Evolutionary conservation across 2,797 vertebrate genomes (phyloP), one percentile per base, ranked within the genome.

Genomic region (Notolabrus celidotus): DNA sequence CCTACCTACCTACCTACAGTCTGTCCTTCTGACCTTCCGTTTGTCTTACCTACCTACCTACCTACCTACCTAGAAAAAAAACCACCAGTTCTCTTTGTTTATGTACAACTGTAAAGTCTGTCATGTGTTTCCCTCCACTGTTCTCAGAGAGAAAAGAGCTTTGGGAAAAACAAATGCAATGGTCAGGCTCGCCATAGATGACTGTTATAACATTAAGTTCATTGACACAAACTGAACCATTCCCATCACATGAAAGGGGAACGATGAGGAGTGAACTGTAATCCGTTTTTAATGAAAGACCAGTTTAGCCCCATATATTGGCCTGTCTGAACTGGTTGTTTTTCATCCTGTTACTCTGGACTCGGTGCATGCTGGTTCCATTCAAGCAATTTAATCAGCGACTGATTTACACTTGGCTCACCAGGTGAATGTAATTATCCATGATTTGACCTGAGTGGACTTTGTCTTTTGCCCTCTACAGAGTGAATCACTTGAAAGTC

Each of bases 351-450:
- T 68, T 64, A 20, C 50, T 63, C 27, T n/a, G 41, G 41, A 67
- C 46, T 68, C 33, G 11, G 34, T 51, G 54, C 42, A 14, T 22
- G 75, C 38, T 60, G 63, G 43, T 51, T 74, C 67, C 46, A 67
- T 63, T 78, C 27, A 4, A 51, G 20, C 42, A 67, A 66, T 67
- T 54, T 49, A 72, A 74, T 73, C 57, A 31, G 34, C 27, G 23
- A 25, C 29, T 70, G 61, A 80, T 78, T 63, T 67, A 74, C 45
- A 76, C 64, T 53, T 59, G 42, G 52, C 51, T 67, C 39, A 46
- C 43, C 51, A 33, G 55, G 20, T 72, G 68, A 72, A 79, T 65
- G 33, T 58, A 63, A 77, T 82, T 77, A 74, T 23, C 33, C 20
- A 9, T 67, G 33, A 61, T 59, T 78, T 51, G 65, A 41, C 60